Evolutionary conservation across 2,797 vertebrate genomes (phyloP).

Genomic region (Argentina silus): DNA sequence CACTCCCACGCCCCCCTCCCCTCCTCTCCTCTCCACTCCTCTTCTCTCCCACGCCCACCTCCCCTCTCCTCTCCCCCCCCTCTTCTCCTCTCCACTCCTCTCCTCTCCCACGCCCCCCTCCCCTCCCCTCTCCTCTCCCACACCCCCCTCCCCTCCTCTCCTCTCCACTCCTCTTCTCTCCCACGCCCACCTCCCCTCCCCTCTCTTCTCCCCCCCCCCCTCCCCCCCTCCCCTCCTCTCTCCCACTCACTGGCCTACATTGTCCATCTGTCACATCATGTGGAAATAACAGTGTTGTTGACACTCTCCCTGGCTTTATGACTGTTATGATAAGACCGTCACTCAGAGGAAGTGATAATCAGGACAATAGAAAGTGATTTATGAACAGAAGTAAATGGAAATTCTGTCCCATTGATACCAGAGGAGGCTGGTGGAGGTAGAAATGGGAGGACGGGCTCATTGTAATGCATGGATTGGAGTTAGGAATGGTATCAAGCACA

Average conservation of each 20-base stretch:
- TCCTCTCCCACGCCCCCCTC: neutral
- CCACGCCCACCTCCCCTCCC: too few relatives aligned
- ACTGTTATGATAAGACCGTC: conserved; percentile 61
- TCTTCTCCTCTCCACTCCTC: too few relatives aligned
- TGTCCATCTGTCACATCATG: conserved; percentile 77
- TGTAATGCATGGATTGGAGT: too few relatives aligned
- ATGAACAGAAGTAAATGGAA: conserved; percentile 23
- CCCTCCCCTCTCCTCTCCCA: conserved; percentile 22
- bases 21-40: too few relatives aligned
- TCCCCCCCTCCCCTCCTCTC: too few relatives aligned
- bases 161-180: neutral
- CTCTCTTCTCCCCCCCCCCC: too few relatives aligned
- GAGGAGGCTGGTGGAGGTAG: neutral
- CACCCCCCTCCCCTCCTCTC: conserved; percentile 5
- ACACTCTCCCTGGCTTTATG: conserved; percentile 64
- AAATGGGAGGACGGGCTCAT: neutral
- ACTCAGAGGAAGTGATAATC: conserved; percentile 43
- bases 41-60: conserved; percentile 27
- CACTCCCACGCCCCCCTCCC: conserved; percentile 30
- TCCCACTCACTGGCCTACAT: conserved; percentile 72
- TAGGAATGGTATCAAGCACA: too few relatives aligned
- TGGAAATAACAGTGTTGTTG: conserved; percentile 64
- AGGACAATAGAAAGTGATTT: conserved; percentile 33
- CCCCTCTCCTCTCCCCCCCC: neutral
- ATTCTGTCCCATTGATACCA: neutral